phyloP scores from a whole-genome alignment of 2,888 invertebrate genomes.

The Polia nebulosa region DNA sequence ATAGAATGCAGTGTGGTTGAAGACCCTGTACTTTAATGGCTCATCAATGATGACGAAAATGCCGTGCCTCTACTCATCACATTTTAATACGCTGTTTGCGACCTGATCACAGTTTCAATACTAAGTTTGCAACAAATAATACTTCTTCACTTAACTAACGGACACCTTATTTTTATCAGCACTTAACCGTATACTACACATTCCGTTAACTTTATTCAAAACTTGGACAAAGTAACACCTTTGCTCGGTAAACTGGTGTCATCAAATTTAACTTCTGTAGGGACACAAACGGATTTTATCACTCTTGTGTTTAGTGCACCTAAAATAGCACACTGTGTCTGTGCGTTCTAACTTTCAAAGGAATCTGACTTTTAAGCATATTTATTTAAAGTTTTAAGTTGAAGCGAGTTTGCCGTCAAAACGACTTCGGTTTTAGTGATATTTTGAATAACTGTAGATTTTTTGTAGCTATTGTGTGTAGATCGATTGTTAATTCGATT shows the following conservation, averaged over 20 bases:
- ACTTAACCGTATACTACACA: conserved; percentile 20
- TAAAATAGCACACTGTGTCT: conserved; percentile 26
- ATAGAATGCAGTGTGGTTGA: background rate
- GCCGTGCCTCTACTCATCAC: background rate
- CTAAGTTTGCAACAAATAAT: conserved; percentile 18
- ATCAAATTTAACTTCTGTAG: conserved; percentile 41
- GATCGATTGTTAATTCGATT: background rate
- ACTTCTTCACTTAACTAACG: conserved; percentile 1
- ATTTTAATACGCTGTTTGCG: conserved; percentile 7
- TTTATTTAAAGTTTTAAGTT: conserved; percentile 10
- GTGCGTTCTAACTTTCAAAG: conserved; percentile 7
- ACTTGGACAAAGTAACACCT: conserved; percentile 50
- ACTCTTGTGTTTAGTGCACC: conserved; percentile 13
- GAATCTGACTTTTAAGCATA: conserved; percentile 1
- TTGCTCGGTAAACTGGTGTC: conserved; percentile 22
- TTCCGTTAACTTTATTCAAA: conserved; percentile 31
- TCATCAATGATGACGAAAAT: too few relatives aligned
- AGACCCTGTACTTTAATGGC: background rate
- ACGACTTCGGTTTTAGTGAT: too few relatives aligned
- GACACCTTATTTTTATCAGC: conserved; percentile 33
- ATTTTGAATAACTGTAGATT: too few relatives aligned
- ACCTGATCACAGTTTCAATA: background rate
- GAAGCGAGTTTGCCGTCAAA: background rate
- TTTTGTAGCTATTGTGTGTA: background rate
- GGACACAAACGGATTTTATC: conserved; percentile 39